A percentile compares a stretch with the other conserved stretches of the same genome.
Evolutionary conservation across 2,113 vertebrate genomes (phyloP).

Genomic region (Hypocryptadius cinnamomeus): DNA sequence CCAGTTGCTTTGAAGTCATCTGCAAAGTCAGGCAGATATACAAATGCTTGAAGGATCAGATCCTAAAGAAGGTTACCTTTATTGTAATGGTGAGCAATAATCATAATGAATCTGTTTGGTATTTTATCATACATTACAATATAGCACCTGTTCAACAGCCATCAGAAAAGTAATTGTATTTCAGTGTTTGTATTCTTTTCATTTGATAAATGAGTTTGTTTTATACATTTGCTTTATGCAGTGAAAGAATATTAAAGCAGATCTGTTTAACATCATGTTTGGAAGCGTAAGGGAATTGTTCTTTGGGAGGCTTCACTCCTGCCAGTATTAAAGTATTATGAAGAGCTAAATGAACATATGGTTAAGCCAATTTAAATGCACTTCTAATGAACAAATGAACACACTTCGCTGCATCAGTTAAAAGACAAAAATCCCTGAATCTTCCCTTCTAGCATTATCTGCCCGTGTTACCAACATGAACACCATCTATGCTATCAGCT

Average conservation of each 20-base stretch:
- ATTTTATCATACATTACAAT: constrained; percentile 1
- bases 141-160: constrained; percentile 8
- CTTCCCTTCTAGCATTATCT: not conserved
- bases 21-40: not conserved
- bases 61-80: not conserved
- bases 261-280: constrained; percentile 5
- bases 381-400: constrained; percentile 3
- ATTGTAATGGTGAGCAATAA: not conserved
- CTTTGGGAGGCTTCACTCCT: not conserved
- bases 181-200: not conserved
- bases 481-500: not conserved
- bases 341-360: constrained; percentile 16
- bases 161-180: not conserved
- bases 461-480: not conserved
- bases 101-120: not conserved
- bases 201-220: constrained; percentile 50
- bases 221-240: constrained; percentile 37
- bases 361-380: not conserved
- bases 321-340: not conserved
- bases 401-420: not conserved
- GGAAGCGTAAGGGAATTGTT: not conserved
- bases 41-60: not conserved
- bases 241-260: constrained; percentile 46
- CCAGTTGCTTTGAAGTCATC: not conserved
- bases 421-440: not conserved